Conservation (phyloP, 2,113 vertebrate genomes). For the Australoheros scitulus region DNA sequence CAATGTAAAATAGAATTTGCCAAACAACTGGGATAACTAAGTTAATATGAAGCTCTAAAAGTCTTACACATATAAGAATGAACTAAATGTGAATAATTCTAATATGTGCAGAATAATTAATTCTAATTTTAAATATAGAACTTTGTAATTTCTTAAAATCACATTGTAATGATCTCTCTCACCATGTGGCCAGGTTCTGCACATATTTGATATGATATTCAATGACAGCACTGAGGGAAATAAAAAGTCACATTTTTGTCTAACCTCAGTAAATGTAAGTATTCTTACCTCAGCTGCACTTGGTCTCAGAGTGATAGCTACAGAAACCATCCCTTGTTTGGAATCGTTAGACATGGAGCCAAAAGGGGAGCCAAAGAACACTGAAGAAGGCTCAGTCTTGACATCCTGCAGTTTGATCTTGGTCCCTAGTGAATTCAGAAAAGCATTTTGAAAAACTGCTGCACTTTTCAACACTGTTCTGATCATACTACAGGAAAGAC, state of each 20-base stretch:
- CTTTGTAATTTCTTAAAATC: background rate
- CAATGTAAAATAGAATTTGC: background rate
- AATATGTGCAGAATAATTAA: background rate
- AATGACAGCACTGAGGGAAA: background rate
- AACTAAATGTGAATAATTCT: background rate
- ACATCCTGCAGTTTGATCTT: constrained; percentile 86
- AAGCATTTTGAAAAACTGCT: background rate
- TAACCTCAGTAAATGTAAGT: background rate
- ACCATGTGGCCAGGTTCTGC: background rate
- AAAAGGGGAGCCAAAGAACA: constrained; percentile 81
- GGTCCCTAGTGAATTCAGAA: constrained; percentile 75
- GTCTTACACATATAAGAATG: background rate
- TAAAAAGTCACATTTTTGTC: background rate
- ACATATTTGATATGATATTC: background rate
- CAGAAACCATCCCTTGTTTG: constrained; percentile 92
- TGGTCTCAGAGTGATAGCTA: constrained; percentile 94
- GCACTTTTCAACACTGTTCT: background rate
- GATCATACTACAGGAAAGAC: background rate
- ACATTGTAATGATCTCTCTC: background rate
- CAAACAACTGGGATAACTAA: background rate
- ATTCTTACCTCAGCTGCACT: constrained; percentile 90
- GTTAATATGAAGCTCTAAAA: background rate
- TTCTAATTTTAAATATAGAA: background rate
- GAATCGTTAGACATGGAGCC: constrained; percentile 84
- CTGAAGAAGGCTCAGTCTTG: constrained; percentile 85